These are phyloP conservation scores for Upupa epops DNA, from an alignment of 2,113 vertebrate species.

Conservation along the genomic window DNA sequence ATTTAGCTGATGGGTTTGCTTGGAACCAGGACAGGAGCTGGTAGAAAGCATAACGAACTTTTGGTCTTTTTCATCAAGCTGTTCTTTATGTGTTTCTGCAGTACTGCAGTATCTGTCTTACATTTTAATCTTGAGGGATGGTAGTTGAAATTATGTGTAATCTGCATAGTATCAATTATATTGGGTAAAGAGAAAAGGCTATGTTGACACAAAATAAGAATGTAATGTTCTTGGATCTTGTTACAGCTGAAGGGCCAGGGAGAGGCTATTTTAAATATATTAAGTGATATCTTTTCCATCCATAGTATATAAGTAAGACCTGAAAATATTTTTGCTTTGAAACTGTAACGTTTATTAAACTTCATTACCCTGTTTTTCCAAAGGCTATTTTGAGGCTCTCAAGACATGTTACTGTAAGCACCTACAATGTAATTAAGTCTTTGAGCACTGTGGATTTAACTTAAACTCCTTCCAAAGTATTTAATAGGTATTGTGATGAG, in stretches of 20 bases:
- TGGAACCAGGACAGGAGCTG: neutral
- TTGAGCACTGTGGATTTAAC: slow-evolving; percentile 3
- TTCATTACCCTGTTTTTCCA: slow-evolving; percentile 17
- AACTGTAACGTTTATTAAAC: slow-evolving; percentile 16
- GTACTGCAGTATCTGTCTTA: neutral
- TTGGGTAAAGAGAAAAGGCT: neutral
- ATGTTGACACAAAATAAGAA: neutral
- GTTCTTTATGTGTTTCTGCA: neutral
- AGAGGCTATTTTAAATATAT: slow-evolving; percentile 15
- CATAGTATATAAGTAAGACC: neutral
- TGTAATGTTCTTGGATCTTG: neutral
- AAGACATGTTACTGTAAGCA: slow-evolving; percentile 1
- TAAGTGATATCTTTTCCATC: neutral
- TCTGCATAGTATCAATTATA: neutral
- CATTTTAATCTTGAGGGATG: neutral
- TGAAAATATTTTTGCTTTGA: slow-evolving; percentile 27
- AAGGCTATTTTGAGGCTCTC: slow-evolving; percentile 16
- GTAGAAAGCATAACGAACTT: neutral
- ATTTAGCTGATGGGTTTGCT: neutral
- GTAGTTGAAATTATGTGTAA: neutral
- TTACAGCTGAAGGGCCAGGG: slow-evolving; percentile 34
- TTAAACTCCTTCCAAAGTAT: neutral
- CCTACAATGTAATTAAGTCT: slow-evolving; percentile 36
- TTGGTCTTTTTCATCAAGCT: neutral
- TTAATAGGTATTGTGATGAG: slow-evolving; percentile 18